A percentile compares a stretch with the other conserved stretches of the same genome.
Evolutionary conservation across 2,797 vertebrate species (phyloP).

Genomic region (Pangasius djambal): DNA sequence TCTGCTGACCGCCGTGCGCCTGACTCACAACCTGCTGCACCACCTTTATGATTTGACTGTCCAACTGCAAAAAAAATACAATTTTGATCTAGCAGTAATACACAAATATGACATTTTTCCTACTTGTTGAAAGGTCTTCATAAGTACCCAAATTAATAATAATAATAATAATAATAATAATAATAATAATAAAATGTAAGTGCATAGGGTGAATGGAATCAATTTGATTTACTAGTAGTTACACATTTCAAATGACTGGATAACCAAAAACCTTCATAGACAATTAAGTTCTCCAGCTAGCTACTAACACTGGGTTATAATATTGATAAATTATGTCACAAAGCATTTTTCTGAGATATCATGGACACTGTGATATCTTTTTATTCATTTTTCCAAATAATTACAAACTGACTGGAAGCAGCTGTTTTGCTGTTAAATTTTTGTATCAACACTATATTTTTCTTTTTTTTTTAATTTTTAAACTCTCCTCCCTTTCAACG

Average conservation of each 20-base stretch:
- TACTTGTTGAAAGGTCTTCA: neutral
- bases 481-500: neutral
- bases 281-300: neutral
- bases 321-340: neutral
- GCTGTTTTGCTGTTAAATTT: neutral
- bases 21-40: slow-evolving; percentile 94
- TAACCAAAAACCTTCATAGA: neutral
- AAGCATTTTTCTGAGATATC: neutral
- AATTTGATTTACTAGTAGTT: neutral
- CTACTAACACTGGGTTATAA: neutral
- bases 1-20: slow-evolving; percentile 86
- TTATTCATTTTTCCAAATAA: neutral
- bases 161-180: neutral
- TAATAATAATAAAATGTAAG: neutral
- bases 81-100: neutral
- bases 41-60: slow-evolving; percentile 95
- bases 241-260: neutral
- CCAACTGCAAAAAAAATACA: slow-evolving; percentile 76
- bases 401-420: neutral
- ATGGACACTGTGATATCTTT: neutral
- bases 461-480: neutral
- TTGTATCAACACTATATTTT: neutral
- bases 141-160: neutral
- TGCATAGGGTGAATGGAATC: neutral
- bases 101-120: neutral